Evolutionary conservation across 2,797 vertebrate species (phyloP).

Genomic region (Lophotriccus pileatus): DNA sequence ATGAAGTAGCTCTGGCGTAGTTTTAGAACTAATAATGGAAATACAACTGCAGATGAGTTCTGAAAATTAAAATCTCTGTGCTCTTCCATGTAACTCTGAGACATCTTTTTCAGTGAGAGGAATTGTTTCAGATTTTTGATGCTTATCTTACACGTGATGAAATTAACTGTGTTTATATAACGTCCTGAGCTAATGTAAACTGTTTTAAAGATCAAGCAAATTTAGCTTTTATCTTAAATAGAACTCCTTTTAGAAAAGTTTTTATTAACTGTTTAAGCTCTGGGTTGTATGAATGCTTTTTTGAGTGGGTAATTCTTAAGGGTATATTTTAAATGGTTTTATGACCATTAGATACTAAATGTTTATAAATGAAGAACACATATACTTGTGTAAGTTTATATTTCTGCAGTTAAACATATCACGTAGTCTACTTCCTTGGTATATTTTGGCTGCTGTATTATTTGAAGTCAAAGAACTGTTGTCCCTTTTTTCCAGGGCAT

Average conservation of each 20-base stretch:
- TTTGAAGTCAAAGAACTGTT: constrained; percentile 16
- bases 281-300: neutral
- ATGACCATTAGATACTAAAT: neutral
- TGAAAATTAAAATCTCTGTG: neutral
- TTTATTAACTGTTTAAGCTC: neutral
- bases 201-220: neutral
- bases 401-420: constrained; percentile 31
- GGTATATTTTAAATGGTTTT: neutral
- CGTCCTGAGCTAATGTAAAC: neutral
- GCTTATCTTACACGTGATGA: neutral
- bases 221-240: neutral
- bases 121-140: neutral
- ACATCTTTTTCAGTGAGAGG: neutral
- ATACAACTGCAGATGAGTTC: neutral
- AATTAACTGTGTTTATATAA: neutral
- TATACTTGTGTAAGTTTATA: constrained; percentile 10
- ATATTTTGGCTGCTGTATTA: constrained; percentile 13
- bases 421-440: neutral
- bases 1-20: neutral
- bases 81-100: neutral
- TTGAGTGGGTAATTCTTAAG: neutral
- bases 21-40: neutral
- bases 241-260: neutral
- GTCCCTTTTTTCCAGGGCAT: neutral
- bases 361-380: constrained; percentile 21